Base-by-base conservation (phyloP, 2,797 vertebrate genomes). In the Rhadinocentrus ornatus region DNA sequence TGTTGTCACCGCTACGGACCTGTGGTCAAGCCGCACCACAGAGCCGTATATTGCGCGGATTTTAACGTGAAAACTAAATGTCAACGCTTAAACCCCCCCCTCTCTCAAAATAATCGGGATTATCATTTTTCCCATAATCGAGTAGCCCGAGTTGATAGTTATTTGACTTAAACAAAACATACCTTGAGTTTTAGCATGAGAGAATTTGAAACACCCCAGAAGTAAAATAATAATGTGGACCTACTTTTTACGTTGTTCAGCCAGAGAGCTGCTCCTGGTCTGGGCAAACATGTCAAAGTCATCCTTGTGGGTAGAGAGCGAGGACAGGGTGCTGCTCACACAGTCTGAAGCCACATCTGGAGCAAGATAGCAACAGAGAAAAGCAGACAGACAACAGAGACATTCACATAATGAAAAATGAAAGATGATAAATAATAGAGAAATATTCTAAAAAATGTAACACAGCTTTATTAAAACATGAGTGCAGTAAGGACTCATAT, bases 231-330 rank as follows among this genome's bases (percentile, higher is more conserved):
- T 66, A 59, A 71, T 29, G n/a, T 6, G 37, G 57, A 69, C 95
- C 34, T 94, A 99, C 98, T 95, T 97, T 91, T 97, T 98, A 41
- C 95, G 93, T 71, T 98, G 97, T 63, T 98, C 97, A 3, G 97
- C 96, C 91, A 96, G 91, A 77, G 97, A 96, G 85, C 94, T 96
- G 92, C 93, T 95, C 93, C 97, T 96, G 16, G 97, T 97, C 90
- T 99, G 97, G 48, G 97, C 96, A 69, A 98, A 98, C 96, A 97
- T 96, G 93, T 98, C 96, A 27, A 98, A 98, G 91, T 97, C 95
- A 0, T 99, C 97, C 32, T 81, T 86, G 35, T 90, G 94, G 61
- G 93, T 90, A 4, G 96, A 91, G 16, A 97, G 93, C 24, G 96
- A 93, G 60, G 95, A 94, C 81, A 96, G 93, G 3, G 96, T 96